Percentiles rank a stretch among this genome's conserved stretches.
These are phyloP conservation scores for Campoletis sonorensis DNA, from an alignment of 1,140 invertebrate species.

Conservation along the genomic window DNA sequence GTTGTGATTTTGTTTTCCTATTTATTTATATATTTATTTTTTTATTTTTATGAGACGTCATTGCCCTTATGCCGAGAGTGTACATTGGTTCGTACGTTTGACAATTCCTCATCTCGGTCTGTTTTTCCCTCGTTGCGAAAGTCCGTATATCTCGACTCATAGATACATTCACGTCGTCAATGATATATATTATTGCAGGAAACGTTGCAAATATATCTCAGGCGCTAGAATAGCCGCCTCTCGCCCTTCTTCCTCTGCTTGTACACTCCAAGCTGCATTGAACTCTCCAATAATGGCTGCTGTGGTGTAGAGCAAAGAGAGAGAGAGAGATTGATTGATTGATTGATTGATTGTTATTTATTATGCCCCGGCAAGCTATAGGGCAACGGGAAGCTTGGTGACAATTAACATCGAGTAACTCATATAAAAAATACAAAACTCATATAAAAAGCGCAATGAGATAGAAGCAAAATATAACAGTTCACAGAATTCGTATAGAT, in stretches of 20 bases:
- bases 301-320: background rate
- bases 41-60: background rate
- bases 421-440: no score
- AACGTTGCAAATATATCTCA: slow-evolving; percentile 25
- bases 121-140: background rate
- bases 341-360: no score
- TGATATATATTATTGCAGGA: slow-evolving; percentile 17
- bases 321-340: no score
- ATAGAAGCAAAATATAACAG: no score
- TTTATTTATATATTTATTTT: no score
- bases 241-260: no score
- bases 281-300: slow-evolving; percentile 17
- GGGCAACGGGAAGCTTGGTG: no score
- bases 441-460: no score
- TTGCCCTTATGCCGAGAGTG: background rate
- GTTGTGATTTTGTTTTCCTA: background rate
- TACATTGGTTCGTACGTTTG: background rate
- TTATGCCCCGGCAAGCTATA: no score
- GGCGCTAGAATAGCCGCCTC: background rate
- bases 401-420: no score
- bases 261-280: background rate
- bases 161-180: slow-evolving; percentile 10
- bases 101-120: background rate
- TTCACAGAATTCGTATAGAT: no score
- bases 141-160: slow-evolving; percentile 21